phyloP scores from a whole-genome alignment of 2,888 invertebrate genomes.

The Nomada fucata region DNA sequence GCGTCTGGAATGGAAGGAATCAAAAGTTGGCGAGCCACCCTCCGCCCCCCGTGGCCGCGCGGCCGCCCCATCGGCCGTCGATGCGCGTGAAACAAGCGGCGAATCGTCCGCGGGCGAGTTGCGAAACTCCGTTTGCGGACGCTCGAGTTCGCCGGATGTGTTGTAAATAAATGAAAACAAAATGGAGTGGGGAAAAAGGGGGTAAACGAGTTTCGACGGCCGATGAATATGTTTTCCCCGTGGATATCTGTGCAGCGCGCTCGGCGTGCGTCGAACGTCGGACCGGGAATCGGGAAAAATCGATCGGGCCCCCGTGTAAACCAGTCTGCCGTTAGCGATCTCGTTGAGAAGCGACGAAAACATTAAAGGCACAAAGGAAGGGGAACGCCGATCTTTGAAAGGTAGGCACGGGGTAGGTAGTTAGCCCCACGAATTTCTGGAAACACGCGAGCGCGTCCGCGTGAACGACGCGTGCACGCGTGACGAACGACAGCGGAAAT shows the following conservation, averaged over 20 bases:
- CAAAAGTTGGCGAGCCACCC: constrained; percentile 42
- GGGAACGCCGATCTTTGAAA: not conserved
- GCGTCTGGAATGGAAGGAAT: constrained; percentile 47
- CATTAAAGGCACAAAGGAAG: not conserved
- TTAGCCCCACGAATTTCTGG: too few relatives aligned
- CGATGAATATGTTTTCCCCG: constrained; percentile 6
- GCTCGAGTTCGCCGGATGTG: not conserved
- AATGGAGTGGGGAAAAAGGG: not conserved
- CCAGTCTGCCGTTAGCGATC: not conserved
- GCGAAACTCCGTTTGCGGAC: constrained; percentile 1
- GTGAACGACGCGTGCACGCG: not conserved
- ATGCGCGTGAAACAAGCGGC: constrained; percentile 22
- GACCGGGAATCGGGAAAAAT: not conserved
- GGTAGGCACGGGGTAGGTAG: too few relatives aligned
- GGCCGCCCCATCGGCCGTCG: not conserved
- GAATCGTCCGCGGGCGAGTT: constrained; percentile 27
- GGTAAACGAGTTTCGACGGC: not conserved
- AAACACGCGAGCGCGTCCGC: not conserved
- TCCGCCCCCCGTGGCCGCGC: not conserved
- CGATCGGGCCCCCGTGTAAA: not conserved
- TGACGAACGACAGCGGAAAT: constrained; percentile 19
- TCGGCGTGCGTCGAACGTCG: not conserved
- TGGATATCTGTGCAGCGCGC: constrained; percentile 6
- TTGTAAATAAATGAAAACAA: not conserved
- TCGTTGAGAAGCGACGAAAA: not conserved